Base-by-base conservation (phyloP, 2,113 vertebrate species). In the Lagopus muta region DNA sequence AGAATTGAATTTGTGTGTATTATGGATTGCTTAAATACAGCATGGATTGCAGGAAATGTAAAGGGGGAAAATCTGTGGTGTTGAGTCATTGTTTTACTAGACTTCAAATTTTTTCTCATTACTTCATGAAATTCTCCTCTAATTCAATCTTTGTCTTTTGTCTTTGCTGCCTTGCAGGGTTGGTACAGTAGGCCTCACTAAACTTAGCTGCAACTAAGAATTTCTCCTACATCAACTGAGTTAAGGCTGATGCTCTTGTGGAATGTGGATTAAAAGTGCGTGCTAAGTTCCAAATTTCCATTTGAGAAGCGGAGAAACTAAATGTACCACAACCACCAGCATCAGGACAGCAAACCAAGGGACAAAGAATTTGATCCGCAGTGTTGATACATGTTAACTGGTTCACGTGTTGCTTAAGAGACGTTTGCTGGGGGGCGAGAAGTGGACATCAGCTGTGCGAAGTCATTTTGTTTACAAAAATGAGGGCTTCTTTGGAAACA, bases 111-210 rank as follows among this genome's bases (percentile, higher is more conserved):
- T 97, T 96, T 98, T 97, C 97, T 97, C 96, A 91, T 96, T 92
- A 34, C 96, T 78, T 96, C 95, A 57, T 98, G 96, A 97, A 97
- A 97, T 97, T 95, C 96, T 95, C 93, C 97, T 98, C 98, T 98
- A 98, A 98, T 98, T 97, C 97, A 98, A 97, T 98, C 97, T 98
- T 98, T 98, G 97, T 98, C 97, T 98, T 98, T 98, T 99, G 98
- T 99, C 97, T 99, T 99, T 99, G 98, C 98, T 99, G 98, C 99
- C 98, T 99, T 99, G 98, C 99, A 99, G 99, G 99, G 98, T 98
- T 98, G 98, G 96, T 98, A 98, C 98, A 98, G 97, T 99, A 98
- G 98, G 97, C 97, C 98, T 98, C 98, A 98, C 97, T 98, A 98
- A 98, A 98, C 98, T 98, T 97, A 97, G 97, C 98, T 97, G 97